Percentiles rank a stretch among this genome's conserved stretches.
Evolutionary conservation across 2,113 vertebrate genomes (phyloP).

Genomic region (Ailuropoda melanoleuca): DNA sequence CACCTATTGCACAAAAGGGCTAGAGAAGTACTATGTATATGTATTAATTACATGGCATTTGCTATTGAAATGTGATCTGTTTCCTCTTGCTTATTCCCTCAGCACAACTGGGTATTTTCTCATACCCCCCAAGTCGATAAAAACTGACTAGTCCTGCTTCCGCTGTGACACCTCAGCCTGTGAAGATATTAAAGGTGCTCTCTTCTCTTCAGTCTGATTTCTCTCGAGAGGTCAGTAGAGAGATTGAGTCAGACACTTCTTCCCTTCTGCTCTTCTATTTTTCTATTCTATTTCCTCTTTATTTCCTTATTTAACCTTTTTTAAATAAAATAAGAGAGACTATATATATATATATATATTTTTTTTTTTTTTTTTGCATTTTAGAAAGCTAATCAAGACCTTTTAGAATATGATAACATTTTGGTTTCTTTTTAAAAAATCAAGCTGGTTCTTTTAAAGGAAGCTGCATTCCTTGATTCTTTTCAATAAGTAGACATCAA

Average conservation of each 20-base stretch:
- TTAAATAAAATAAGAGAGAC: slow-evolving; percentile 31
- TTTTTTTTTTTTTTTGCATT: background rate
- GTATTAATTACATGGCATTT: slow-evolving; percentile 13
- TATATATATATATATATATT: background rate
- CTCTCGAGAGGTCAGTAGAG: slow-evolving; percentile 83
- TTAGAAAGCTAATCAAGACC: slow-evolving; percentile 55
- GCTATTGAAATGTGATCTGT: slow-evolving; percentile 76
- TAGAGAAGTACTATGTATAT: slow-evolving; percentile 42
- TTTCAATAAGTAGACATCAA: slow-evolving; percentile 37
- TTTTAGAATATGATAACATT: slow-evolving; percentile 1
- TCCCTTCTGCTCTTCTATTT: slow-evolving; percentile 66
- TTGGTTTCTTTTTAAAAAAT: slow-evolving; percentile 46
- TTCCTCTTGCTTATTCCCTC: slow-evolving; percentile 83
- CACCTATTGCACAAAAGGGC: background rate
- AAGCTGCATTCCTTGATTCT: slow-evolving; percentile 29
- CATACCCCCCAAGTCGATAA: slow-evolving; percentile 75
- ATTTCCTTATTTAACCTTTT: slow-evolving; percentile 45
- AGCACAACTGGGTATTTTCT: slow-evolving; percentile 79
- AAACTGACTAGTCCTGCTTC: slow-evolving; percentile 80
- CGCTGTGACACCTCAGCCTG: slow-evolving; percentile 74
- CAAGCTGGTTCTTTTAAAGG: slow-evolving; percentile 49
- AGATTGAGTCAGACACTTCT: slow-evolving; percentile 75
- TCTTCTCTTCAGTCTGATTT: slow-evolving; percentile 83
- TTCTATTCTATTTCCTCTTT: slow-evolving; percentile 66
- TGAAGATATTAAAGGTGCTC: slow-evolving; percentile 79